phyloP scores from a whole-genome alignment of 2,888 invertebrate genomes.

The Nymphalis urticae region DNA sequence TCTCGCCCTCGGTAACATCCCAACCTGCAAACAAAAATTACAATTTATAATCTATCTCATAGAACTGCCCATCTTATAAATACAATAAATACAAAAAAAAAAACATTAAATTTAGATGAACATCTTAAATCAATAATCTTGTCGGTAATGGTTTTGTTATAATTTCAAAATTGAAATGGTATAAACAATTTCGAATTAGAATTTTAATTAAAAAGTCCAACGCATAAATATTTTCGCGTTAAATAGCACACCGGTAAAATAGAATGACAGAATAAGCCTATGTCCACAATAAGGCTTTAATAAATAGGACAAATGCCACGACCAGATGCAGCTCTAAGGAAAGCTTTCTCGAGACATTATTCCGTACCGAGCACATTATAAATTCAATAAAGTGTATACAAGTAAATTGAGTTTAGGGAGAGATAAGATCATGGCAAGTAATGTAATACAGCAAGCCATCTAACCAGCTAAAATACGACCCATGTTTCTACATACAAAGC shows the following conservation, averaged over 20 bases:
- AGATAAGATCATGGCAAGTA: neutral
- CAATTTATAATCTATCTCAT: neutral
- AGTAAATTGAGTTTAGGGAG: neutral
- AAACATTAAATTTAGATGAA: neutral
- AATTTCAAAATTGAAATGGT: too few relatives aligned
- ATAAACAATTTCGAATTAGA: too few relatives aligned
- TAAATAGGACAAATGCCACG: slow-evolving; percentile 6
- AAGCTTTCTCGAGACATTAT: slow-evolving; percentile 10
- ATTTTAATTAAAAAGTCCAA: neutral
- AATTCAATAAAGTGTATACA: slow-evolving; percentile 5
- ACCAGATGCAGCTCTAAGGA: slow-evolving; percentile 1
- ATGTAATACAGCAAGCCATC: too few relatives aligned
- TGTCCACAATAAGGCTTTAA: slow-evolving; percentile 3
- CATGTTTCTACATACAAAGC: neutral
- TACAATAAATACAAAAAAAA: neutral
- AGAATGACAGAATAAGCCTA: neutral
- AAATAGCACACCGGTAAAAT: neutral
- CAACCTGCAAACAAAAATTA: slow-evolving; percentile 57
- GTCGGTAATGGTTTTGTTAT: too few relatives aligned
- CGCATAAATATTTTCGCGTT: neutral
- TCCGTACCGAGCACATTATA: slow-evolving; percentile 1
- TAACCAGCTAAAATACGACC: neutral
- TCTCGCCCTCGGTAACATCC: slow-evolving; percentile 76
- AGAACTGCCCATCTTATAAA: too few relatives aligned
- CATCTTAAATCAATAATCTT: too few relatives aligned